Evolutionary conservation across 2,797 vertebrate genomes (phyloP).

Genomic region (Lutjanus argentimaculatus): DNA sequence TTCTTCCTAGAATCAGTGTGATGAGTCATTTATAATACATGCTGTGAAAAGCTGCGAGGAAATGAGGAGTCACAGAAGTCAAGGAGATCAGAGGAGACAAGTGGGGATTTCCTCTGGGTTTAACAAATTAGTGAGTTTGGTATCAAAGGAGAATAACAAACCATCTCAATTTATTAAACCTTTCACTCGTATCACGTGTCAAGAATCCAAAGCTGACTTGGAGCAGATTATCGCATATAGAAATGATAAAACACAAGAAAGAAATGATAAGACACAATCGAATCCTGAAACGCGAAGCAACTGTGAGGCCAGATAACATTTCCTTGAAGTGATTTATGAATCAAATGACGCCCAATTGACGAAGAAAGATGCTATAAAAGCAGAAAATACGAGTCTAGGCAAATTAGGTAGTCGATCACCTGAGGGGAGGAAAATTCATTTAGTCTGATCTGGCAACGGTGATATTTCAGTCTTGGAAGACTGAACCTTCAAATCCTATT

Average conservation of each 20-base stretch:
- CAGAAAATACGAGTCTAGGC: slow-evolving; percentile 32
- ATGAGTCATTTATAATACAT: slow-evolving; percentile 22
- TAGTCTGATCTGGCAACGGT: slow-evolving; percentile 3
- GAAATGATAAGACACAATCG: neutral
- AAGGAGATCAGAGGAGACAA: neutral
- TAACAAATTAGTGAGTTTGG: neutral
- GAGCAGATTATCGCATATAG: neutral
- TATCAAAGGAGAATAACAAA: neutral
- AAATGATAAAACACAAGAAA: neutral
- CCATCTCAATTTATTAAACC: neutral
- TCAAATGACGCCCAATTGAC: neutral
- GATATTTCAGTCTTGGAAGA: slow-evolving; percentile 5
- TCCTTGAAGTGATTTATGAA: slow-evolving; percentile 16
- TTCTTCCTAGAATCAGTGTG: neutral
- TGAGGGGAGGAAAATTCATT: slow-evolving; percentile 27
- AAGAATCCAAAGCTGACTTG: neutral
- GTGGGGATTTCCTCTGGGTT: slow-evolving; percentile 10
- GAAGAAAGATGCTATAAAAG: slow-evolving; percentile 13
- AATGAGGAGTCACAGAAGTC: slow-evolving; percentile 20
- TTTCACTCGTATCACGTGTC: neutral
- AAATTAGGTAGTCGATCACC: neutral
- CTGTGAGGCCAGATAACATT: neutral
- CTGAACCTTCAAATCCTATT: slow-evolving; percentile 7
- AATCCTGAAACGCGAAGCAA: slow-evolving; percentile 10
- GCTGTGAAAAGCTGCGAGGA: neutral